These are phyloP conservation scores for Corythoichthys intestinalis DNA, from an alignment of 2,113 vertebrate genomes.

Conservation along the genomic window DNA sequence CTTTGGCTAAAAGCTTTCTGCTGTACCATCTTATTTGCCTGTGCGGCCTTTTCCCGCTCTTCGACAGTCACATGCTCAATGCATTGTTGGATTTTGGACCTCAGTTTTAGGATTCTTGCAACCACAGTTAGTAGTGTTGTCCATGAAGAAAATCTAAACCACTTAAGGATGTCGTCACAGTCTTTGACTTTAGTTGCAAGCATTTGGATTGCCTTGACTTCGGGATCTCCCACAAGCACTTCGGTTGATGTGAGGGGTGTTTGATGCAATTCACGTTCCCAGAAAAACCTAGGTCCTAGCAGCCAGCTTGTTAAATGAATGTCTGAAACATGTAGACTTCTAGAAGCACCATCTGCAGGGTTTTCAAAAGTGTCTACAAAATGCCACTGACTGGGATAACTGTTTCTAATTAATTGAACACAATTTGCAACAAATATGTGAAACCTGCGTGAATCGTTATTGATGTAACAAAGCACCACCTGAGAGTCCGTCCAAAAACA, in stretches of 20 bases:
- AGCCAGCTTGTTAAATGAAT: neutral
- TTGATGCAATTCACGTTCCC: neutral
- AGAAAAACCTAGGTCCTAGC: neutral
- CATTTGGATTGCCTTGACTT: conserved; percentile 1
- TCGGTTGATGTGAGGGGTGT: neutral
- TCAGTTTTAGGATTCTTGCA: conserved; percentile 14
- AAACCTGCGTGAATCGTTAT: neutral
- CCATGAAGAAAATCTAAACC: conserved; percentile 11
- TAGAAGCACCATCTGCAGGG: conserved; percentile 1
- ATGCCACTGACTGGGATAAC: neutral
- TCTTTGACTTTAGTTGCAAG: neutral
- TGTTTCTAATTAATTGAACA: conserved; percentile 3
- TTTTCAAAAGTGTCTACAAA: conserved; percentile 1
- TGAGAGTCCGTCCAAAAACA: neutral
- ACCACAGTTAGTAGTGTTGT: neutral
- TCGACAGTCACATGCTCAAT: conserved; percentile 1
- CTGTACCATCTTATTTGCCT: neutral
- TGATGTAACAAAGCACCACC: neutral
- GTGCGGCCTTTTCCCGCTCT: neutral
- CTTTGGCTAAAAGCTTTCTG: neutral
- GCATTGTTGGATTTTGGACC: neutral
- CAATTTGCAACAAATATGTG: neutral
- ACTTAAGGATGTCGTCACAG: neutral
- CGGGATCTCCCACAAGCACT: neutral
- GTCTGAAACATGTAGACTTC: neutral